Conservation (phyloP, 2,888 invertebrate species). For the Drosophila tripunctata region DNA sequence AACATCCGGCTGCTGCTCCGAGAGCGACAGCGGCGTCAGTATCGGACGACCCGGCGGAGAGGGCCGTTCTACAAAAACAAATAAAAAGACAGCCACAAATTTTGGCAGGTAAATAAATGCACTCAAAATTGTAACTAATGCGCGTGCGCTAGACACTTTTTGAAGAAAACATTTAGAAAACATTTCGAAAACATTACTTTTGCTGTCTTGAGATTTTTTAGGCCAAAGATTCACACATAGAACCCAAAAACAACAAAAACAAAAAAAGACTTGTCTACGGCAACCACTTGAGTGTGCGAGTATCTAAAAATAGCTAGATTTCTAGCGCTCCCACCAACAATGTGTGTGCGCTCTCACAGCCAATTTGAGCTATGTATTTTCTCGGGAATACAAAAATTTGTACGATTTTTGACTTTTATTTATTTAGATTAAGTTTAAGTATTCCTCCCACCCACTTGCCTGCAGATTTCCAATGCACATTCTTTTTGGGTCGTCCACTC, state of each 20-base stretch:
- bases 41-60: conserved; percentile 93
- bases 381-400: conserved; percentile 32
- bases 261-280: conserved; percentile 34
- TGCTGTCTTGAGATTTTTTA: conserved; percentile 56
- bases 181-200: conserved; percentile 69
- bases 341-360: conserved; percentile 54
- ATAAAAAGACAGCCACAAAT: no score
- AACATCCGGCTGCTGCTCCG: conserved; percentile 91
- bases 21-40: conserved; percentile 89
- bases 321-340: conserved; percentile 81
- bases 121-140: conserved; percentile 13
- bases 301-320: conserved; percentile 80
- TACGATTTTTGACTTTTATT: conserved; percentile 4
- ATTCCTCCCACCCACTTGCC: conserved; percentile 87
- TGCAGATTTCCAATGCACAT: conserved; percentile 94
- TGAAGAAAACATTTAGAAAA: conserved; percentile 3
- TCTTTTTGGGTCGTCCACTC: conserved; percentile 88
- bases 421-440: conserved; percentile 7
- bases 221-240: conserved; percentile 59
- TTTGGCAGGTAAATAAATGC: conserved; percentile 40
- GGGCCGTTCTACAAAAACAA: conserved; percentile 87
- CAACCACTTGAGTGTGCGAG: conserved; percentile 83
- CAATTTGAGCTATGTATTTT: conserved; percentile 47
- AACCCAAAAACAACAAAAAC: conserved; percentile 1
- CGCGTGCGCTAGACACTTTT: conserved; percentile 24